These are phyloP conservation scores for Lasioglossum zephyrum DNA, from an alignment of 2,888 invertebrate species.

Conservation along the genomic window DNA sequence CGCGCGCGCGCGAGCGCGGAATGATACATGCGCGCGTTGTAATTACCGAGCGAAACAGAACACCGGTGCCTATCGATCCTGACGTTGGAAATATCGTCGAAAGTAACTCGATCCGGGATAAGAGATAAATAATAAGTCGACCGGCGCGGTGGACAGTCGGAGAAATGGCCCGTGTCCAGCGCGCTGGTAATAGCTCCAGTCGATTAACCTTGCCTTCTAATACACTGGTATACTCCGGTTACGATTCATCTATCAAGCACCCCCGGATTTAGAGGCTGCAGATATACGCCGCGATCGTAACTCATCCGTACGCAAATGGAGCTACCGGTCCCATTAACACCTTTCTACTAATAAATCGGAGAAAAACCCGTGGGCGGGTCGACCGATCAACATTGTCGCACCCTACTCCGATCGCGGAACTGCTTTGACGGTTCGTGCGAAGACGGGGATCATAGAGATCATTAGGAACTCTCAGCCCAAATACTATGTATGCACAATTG, in stretches of 20 bases:
- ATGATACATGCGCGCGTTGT: constrained; percentile 53
- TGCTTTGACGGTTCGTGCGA: neutral
- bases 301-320: constrained; percentile 51
- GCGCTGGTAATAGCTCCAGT: constrained; percentile 53
- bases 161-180: constrained; percentile 62
- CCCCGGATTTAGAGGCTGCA: constrained; percentile 48
- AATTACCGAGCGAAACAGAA: constrained; percentile 66
- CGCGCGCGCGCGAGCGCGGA: neutral
- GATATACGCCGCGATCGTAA: constrained; percentile 31
- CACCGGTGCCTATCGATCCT: constrained; percentile 57
- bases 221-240: constrained; percentile 50
- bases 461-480: neutral
- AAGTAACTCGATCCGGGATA: constrained; percentile 66
- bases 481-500: too few species aligned
- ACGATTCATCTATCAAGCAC: constrained; percentile 52
- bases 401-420: neutral
- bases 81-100: constrained; percentile 68
- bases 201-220: constrained; percentile 62
- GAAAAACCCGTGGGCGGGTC: constrained; percentile 24
- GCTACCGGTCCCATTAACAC: constrained; percentile 56
- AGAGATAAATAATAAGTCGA: constrained; percentile 69
- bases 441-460: rapidly evolving
- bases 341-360: constrained; percentile 42
- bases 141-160: constrained; percentile 51
- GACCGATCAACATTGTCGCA: neutral